Evolutionary conservation across 2,797 vertebrate species (phyloP).

Genomic region (Galagoides demidoff): DNA sequence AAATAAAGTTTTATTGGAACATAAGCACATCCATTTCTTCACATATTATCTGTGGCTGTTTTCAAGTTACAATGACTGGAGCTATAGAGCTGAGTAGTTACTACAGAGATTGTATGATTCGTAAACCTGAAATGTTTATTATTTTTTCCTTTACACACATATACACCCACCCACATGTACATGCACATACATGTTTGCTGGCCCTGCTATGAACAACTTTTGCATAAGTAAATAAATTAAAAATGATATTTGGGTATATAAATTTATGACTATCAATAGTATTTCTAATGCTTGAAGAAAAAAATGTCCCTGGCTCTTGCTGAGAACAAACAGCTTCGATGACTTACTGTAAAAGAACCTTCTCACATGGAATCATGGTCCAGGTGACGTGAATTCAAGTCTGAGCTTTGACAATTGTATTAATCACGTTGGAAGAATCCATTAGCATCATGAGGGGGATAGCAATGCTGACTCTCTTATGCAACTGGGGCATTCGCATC

Average conservation of each 20-base stretch:
- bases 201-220: neutral
- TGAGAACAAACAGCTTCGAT: neutral
- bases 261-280: neutral
- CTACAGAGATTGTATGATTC: neutral
- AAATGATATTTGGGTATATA: neutral
- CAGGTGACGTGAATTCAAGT: neutral
- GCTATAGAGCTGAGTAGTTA: neutral
- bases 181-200: neutral
- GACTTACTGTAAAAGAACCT: neutral
- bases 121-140: neutral
- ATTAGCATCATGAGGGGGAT: neutral
- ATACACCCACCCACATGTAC: neutral
- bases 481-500: too few species aligned
- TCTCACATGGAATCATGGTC: neutral
- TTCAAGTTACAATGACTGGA: neutral
- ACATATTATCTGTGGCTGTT: neutral
- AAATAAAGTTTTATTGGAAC: constrained; percentile 31
- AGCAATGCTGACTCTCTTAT: neutral
- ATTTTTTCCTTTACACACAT: neutral
- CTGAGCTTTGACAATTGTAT: neutral
- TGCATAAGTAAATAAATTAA: constrained; percentile 3
- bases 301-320: neutral
- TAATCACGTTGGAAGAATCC: neutral
- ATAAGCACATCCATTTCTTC: neutral
- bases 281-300: neutral